phyloP scores from a whole-genome alignment of 2,797 vertebrate genomes.

The Ctenopoma multispine region DNA sequence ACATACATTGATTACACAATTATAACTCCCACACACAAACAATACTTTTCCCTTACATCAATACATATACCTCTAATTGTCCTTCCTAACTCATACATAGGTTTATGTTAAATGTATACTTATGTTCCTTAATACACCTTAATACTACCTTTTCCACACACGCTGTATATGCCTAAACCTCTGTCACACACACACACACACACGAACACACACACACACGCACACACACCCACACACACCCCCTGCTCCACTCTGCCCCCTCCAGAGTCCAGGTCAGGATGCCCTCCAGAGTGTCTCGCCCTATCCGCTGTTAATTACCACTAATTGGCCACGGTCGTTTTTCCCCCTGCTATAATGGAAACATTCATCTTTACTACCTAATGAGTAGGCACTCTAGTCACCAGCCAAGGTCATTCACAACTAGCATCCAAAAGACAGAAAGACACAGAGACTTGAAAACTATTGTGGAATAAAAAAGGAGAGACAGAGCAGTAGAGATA shows the following conservation, averaged over 20 bases:
- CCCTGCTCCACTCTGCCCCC: constrained; percentile 58
- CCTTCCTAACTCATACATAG: not conserved
- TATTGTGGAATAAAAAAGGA: constrained; percentile 21
- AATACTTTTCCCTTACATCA: not conserved
- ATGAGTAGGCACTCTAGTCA: constrained; percentile 83
- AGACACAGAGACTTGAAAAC: constrained; percentile 59
- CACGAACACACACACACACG: no score
- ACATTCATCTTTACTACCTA: constrained; percentile 87
- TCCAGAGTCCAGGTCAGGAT: constrained; percentile 66
- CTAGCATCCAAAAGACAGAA: constrained; percentile 64
- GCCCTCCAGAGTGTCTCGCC: constrained; percentile 77
- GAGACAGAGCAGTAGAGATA: constrained; percentile 27
- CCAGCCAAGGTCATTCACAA: constrained; percentile 81
- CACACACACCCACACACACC: no score
- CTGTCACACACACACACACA: constrained; percentile 20
- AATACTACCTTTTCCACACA: not conserved
- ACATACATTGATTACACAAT: not conserved
- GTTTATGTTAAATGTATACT: not conserved
- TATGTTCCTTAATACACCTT: not conserved
- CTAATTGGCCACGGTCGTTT: constrained; percentile 81
- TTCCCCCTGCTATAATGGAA: constrained; percentile 80
- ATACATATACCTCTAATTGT: constrained; percentile 12
- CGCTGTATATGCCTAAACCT: constrained; percentile 29
- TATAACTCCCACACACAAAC: not conserved
- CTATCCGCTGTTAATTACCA: constrained; percentile 83